A percentile compares a stretch with the other conserved stretches of the same genome.
Conservation (phyloP, 2,113 vertebrate species). For the Epinephelus moara region DNA sequence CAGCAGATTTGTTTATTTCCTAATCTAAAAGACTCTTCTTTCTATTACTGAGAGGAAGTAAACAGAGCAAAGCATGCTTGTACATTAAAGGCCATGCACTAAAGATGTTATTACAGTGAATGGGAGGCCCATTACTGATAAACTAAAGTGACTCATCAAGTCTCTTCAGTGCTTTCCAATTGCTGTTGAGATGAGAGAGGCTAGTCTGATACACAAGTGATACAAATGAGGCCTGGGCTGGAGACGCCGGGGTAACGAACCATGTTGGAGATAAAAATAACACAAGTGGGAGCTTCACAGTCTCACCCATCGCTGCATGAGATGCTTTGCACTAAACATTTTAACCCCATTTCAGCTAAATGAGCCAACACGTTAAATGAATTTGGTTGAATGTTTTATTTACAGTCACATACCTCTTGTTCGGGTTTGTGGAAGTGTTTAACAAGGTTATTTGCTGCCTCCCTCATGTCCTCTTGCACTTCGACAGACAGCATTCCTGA, state of each 20-base stretch:
- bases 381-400: not conserved
- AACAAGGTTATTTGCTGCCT: constrained; percentile 96
- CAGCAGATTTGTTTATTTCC: constrained; percentile 13
- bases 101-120: constrained; percentile 37
- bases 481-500: constrained; percentile 91
- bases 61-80: not conserved
- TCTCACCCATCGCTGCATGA: constrained; percentile 10
- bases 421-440: constrained; percentile 99
- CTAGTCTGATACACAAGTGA: constrained; percentile 14
- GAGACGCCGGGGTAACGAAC: constrained; percentile 34
- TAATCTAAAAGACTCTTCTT: not conserved
- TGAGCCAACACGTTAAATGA: constrained; percentile 3
- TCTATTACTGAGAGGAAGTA: not conserved
- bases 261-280: constrained; percentile 46
- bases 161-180: constrained; percentile 31
- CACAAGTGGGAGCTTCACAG: not conserved
- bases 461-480: constrained; percentile 96
- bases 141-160: constrained; percentile 35
- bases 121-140: constrained; percentile 11
- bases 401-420: constrained; percentile 90
- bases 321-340: constrained; percentile 11
- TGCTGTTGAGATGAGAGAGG: constrained; percentile 15
- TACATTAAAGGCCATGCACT: constrained; percentile 22
- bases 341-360: not conserved
- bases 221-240: constrained; percentile 24